Conservation (phyloP, 2,113 vertebrate species). For the Channa maculata region DNA sequence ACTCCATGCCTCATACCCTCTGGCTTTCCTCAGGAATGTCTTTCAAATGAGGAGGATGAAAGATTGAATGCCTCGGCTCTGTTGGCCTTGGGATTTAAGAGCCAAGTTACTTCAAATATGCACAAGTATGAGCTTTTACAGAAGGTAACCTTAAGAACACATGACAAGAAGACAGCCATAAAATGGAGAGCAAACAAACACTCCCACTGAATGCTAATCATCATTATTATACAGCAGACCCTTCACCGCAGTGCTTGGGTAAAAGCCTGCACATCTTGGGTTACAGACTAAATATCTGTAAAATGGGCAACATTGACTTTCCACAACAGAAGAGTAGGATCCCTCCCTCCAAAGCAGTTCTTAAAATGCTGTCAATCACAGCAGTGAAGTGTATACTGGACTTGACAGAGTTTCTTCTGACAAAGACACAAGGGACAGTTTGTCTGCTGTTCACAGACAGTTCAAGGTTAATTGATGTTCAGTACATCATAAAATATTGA, state of each 20-base stretch:
- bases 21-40: slow-evolving; percentile 46
- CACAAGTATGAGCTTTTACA: slow-evolving; percentile 13
- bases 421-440: slow-evolving; percentile 60
- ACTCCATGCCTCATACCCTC: slow-evolving; percentile 37
- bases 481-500: slow-evolving; percentile 77
- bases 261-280: slow-evolving; percentile 40
- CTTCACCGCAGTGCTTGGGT: slow-evolving; percentile 26
- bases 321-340: slow-evolving; percentile 36
- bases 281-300: slow-evolving; percentile 47
- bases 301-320: slow-evolving; percentile 51
- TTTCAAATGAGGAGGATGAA: slow-evolving; percentile 60
- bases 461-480: slow-evolving; percentile 80
- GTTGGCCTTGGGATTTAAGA: slow-evolving; percentile 23
- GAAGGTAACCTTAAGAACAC: background rate
- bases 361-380: slow-evolving; percentile 68
- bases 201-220: slow-evolving; percentile 28
- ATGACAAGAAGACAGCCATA: slow-evolving; percentile 5
- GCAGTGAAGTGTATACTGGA: slow-evolving; percentile 20
- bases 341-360: slow-evolving; percentile 47
- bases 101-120: slow-evolving; percentile 29
- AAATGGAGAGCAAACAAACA: slow-evolving; percentile 33
- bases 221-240: slow-evolving; percentile 35
- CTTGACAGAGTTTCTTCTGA: slow-evolving; percentile 56
- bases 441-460: slow-evolving; percentile 68
- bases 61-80: slow-evolving; percentile 34